A percentile compares a stretch with the other conserved stretches of the same genome.
phyloP scores from a whole-genome alignment of 2,113 vertebrate species.

The Arvicanthis niloticus region DNA sequence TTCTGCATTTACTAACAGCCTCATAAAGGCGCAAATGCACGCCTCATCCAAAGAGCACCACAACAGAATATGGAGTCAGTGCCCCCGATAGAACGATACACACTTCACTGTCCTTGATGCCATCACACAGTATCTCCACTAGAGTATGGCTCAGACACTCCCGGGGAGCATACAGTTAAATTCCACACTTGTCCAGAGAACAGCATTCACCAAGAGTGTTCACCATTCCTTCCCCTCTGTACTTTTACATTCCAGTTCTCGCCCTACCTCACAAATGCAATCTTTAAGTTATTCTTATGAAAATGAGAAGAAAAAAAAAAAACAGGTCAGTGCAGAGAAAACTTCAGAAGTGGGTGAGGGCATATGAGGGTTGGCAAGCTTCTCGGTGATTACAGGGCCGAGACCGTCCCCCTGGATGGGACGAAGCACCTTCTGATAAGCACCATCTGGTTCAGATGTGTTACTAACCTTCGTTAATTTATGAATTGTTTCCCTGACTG shows the following conservation, averaged over 20 bases:
- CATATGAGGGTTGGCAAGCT: background rate
- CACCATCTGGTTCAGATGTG: conserved; percentile 64
- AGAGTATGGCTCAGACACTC: background rate
- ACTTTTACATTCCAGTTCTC: background rate
- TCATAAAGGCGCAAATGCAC: background rate
- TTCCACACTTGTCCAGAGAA: background rate
- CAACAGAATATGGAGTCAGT: background rate
- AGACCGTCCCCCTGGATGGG: conserved; percentile 44
- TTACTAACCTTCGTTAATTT: conserved; percentile 77
- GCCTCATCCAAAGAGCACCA: background rate
- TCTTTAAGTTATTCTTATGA: background rate
- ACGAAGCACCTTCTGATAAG: conserved; percentile 60
- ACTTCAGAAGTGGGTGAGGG: background rate
- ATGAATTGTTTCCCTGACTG: conserved; percentile 78
- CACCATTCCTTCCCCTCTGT: background rate
- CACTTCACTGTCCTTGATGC: background rate
- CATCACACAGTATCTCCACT: no score
- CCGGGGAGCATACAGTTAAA: background rate
- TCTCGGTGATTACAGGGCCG: conserved; percentile 49
- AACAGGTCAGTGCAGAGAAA: background rate
- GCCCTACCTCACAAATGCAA: conserved; percentile 2
- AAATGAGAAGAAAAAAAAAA: background rate
- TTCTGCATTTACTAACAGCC: background rate
- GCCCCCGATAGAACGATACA: accelerated
- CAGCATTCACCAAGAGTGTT: background rate